Evolutionary conservation across 2,797 vertebrate species (phyloP).

Genomic region (Anas capensis): DNA sequence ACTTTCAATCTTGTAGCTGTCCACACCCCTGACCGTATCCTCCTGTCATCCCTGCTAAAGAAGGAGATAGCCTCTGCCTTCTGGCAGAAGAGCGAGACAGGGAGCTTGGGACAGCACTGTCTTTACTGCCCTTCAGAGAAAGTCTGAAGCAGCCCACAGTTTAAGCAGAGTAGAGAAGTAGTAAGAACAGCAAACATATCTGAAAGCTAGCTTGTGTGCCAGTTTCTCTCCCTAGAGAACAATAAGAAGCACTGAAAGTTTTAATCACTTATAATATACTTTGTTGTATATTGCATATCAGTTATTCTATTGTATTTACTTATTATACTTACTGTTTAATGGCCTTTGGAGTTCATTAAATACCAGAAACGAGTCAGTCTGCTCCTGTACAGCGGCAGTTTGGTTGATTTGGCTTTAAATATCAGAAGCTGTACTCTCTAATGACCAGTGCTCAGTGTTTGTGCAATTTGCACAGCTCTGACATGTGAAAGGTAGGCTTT

Average conservation of each 20-base stretch:
- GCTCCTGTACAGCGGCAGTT: neutral
- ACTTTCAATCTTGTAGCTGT: neutral
- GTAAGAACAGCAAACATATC: neutral
- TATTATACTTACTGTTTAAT: neutral
- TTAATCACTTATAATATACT: neutral
- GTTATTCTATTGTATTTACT: neutral
- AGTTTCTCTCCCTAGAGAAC: neutral
- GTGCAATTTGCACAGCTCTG: neutral
- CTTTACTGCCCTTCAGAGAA: neutral
- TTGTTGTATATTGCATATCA: neutral
- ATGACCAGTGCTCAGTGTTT: neutral
- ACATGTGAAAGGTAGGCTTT: neutral
- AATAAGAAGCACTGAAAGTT: neutral
- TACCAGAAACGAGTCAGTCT: neutral
- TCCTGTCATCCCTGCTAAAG: neutral
- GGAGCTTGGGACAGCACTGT: neutral
- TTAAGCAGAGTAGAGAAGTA: neutral
- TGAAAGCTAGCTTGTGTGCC: neutral
- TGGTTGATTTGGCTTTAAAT: neutral
- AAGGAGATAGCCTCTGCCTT: neutral
- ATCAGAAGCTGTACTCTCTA: neutral
- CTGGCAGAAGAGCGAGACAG: too few species aligned
- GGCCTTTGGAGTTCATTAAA: neutral
- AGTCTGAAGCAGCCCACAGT: neutral
- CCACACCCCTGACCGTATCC: fast-evolving